phyloP scores from a whole-genome alignment of 2,888 invertebrate genomes.

The Cerceris rybyensis region DNA sequence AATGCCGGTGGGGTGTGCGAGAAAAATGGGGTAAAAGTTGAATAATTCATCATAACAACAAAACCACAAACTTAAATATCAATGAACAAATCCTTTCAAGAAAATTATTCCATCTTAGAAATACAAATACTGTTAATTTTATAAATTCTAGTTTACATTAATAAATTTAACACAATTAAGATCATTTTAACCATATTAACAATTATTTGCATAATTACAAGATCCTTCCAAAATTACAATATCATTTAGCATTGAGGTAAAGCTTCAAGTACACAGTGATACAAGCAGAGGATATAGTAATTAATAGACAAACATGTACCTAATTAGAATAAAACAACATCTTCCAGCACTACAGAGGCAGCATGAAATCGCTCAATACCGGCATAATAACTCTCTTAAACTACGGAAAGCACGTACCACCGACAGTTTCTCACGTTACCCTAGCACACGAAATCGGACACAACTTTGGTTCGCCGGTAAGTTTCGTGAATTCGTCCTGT shows the following conservation, averaged over 20 bases:
- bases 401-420: slow-evolving; percentile 97
- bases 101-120: no score
- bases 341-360: slow-evolving; percentile 93
- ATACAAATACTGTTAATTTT: not conserved
- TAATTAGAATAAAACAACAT: slow-evolving; percentile 36
- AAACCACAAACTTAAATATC: not conserved
- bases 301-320: slow-evolving; percentile 2
- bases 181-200: no score
- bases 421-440: slow-evolving; percentile 97
- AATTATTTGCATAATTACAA: no score
- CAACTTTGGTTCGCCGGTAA: slow-evolving; percentile 97
- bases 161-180: no score
- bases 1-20: slow-evolving; percentile 99
- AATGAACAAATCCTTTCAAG: not conserved
- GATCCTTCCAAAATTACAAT: no score
- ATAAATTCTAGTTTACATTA: no score
- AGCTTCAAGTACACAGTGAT: no score
- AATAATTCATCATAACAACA: not conserved
- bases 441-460: slow-evolving; percentile 99
- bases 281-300: no score
- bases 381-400: slow-evolving; percentile 99
- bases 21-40: slow-evolving; percentile 91
- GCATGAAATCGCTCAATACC: slow-evolving; percentile 95
- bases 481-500: slow-evolving; percentile 73
- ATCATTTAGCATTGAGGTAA: no score